A percentile compares a stretch with the other conserved stretches of the same genome.
Conservation (phyloP, 2,888 invertebrate species). For the Yponomeuta evonymella region DNA sequence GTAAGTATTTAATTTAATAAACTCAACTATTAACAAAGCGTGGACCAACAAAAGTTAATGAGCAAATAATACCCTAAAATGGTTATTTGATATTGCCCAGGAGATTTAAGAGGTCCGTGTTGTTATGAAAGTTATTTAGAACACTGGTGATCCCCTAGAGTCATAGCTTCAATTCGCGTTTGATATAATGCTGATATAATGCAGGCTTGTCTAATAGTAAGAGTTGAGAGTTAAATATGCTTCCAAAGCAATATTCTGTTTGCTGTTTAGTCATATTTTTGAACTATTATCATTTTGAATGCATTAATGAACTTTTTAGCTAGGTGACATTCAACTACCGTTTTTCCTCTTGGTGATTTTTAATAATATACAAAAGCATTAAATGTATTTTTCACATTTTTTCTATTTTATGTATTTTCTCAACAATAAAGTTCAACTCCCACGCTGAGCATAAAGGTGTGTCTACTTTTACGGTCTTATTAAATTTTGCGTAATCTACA, state of each 20-base stretch:
- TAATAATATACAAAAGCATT: too few relatives aligned
- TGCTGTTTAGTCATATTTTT: too few relatives aligned
- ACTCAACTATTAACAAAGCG: constrained; percentile 1
- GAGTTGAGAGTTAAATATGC: too few relatives aligned
- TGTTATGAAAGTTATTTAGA: neutral
- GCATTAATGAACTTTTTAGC: too few relatives aligned
- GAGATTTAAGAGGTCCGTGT: neutral
- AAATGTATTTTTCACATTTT: too few relatives aligned
- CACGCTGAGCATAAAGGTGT: constrained; percentile 90
- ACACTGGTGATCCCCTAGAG: neutral
- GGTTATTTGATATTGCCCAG: neutral
- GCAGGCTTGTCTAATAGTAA: neutral
- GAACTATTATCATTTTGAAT: too few relatives aligned
- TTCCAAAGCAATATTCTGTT: too few relatives aligned
- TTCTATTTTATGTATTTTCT: too few relatives aligned
- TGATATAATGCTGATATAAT: neutral
- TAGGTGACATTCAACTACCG: too few relatives aligned
- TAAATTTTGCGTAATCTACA: constrained; percentile 93
- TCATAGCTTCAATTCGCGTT: neutral
- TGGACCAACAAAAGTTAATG: neutral
- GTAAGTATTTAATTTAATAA: neutral
- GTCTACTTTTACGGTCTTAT: constrained; percentile 88
- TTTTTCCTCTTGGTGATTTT: too few relatives aligned
- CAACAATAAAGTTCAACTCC: constrained; percentile 63
- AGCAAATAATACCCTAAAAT: neutral